Percentiles rank a stretch among this genome's conserved stretches.
phyloP scores from a whole-genome alignment of 2,797 vertebrate species.

The Rhincodon typus region DNA sequence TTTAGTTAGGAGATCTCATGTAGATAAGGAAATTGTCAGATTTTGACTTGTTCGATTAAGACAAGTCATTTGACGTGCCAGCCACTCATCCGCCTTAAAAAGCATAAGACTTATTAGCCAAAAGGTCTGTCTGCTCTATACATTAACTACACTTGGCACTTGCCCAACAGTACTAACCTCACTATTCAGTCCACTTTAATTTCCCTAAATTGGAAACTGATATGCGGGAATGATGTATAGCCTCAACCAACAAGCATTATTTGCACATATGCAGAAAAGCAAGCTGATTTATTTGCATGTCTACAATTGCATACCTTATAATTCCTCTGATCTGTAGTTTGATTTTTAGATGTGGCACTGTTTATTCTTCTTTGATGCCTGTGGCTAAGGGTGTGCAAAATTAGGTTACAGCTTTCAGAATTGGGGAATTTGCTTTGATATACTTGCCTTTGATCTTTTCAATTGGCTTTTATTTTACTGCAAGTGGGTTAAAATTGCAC shows the following conservation, averaged over 20 bases:
- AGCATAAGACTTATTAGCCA: not conserved
- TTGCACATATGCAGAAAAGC: not conserved
- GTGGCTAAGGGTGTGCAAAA: conserved; percentile 36
- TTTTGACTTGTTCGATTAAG: not conserved
- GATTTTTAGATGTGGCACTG: conserved; percentile 33
- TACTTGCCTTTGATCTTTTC: conserved; percentile 31
- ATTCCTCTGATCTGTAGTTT: conserved; percentile 15
- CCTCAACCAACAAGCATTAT: not conserved
- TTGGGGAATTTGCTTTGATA: conserved; percentile 37
- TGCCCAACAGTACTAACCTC: not conserved
- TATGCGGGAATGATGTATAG: not conserved
- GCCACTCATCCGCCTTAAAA: not conserved
- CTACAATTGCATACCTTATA: not conserved
- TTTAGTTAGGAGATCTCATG: not conserved
- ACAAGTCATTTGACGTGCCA: not conserved
- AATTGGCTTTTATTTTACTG: conserved; percentile 35
- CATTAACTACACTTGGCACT: not conserved
- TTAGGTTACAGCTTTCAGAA: conserved; percentile 17
- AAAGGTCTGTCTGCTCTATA: not conserved
- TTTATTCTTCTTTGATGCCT: conserved; percentile 14
- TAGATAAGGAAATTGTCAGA: not conserved
- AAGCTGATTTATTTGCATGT: not conserved
- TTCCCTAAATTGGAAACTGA: not conserved
- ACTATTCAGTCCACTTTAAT: not conserved
- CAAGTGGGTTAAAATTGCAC: conserved; percentile 26